phyloP scores from a whole-genome alignment of 1,140 invertebrate genomes.

The Camponotus pennsylvanicus region DNA sequence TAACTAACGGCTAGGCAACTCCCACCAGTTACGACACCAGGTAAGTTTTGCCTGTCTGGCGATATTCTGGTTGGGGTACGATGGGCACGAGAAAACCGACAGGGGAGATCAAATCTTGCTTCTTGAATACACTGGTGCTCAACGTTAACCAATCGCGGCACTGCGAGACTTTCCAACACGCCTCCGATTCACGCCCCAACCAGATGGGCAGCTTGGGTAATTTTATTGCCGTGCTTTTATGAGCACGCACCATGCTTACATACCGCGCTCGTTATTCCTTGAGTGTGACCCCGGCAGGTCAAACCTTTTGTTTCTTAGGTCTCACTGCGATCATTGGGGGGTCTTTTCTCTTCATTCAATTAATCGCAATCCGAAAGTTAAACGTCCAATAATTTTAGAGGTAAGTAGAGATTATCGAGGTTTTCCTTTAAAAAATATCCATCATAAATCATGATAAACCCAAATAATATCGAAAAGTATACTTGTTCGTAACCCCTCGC shows the following conservation, averaged over 20 bases:
- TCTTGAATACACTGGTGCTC: constrained; percentile 16
- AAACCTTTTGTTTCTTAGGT: background rate
- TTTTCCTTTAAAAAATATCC: background rate
- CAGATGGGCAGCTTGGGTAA: constrained; percentile 19
- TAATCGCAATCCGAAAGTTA: background rate
- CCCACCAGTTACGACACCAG: constrained; percentile 60
- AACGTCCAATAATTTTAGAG: background rate
- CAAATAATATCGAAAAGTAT: too few species aligned
- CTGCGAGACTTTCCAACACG: constrained; percentile 20
- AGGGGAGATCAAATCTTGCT: constrained; percentile 10
- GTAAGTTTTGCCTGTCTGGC: constrained; percentile 20
- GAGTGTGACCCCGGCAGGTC: too few species aligned
- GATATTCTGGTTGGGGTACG: background rate
- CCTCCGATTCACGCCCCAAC: constrained; percentile 48
- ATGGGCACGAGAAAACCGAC: background rate
- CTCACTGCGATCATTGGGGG: background rate
- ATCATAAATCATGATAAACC: too few species aligned
- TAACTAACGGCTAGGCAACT: constrained; percentile 77
- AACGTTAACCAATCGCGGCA: constrained; percentile 30
- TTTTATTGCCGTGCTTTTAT: constrained; percentile 60
- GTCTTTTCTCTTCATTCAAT: background rate
- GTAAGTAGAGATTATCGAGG: background rate
- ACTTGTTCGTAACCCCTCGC: too few species aligned
- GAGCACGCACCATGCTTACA: constrained; percentile 36
- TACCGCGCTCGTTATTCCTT: background rate